Percentiles rank a stretch among this genome's conserved stretches.
Evolutionary conservation across 2,888 invertebrate species (phyloP).

Genomic region (Synanthedon formicaeformis): DNA sequence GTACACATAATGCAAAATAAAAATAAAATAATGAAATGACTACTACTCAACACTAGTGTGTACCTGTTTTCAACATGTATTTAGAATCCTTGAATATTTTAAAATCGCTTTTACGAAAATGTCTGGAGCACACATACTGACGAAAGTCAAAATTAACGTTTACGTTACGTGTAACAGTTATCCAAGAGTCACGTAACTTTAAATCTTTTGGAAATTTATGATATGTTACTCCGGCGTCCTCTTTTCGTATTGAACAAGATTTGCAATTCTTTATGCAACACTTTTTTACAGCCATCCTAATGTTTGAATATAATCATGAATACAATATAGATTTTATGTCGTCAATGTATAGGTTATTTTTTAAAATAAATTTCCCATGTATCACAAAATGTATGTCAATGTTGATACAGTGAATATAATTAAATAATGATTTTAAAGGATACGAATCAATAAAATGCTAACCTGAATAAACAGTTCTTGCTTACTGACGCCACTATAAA

Average conservation of each 20-base stretch:
- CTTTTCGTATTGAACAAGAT: conserved; percentile 71
- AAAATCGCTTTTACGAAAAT: conserved; percentile 81
- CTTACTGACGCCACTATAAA: too few species aligned
- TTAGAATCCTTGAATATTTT: conserved; percentile 77
- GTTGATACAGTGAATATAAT: too few species aligned
- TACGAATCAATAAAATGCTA: too few species aligned
- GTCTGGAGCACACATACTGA: conserved; percentile 79
- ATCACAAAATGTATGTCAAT: too few species aligned
- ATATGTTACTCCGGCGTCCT: conserved; percentile 79
- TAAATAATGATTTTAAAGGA: too few species aligned
- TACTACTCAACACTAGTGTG: background rate
- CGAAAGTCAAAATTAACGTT: conserved; percentile 64
- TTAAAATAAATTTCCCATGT: too few species aligned
- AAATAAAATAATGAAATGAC: background rate
- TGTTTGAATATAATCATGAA: conserved; percentile 5
- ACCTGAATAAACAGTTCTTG: too few species aligned
- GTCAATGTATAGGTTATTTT: too few species aligned
- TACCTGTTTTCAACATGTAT: conserved; percentile 75
- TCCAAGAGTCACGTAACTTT: conserved; percentile 73
- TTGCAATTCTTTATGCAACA: conserved; percentile 74
- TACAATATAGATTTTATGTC: too few species aligned
- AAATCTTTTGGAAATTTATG: conserved; percentile 80
- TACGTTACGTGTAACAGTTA: conserved; percentile 71
- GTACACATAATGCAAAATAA: too few species aligned
- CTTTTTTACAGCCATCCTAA: conserved; percentile 72